phyloP scores from a whole-genome alignment of 2,797 vertebrate species.

The Thripadectes ignobilis region DNA sequence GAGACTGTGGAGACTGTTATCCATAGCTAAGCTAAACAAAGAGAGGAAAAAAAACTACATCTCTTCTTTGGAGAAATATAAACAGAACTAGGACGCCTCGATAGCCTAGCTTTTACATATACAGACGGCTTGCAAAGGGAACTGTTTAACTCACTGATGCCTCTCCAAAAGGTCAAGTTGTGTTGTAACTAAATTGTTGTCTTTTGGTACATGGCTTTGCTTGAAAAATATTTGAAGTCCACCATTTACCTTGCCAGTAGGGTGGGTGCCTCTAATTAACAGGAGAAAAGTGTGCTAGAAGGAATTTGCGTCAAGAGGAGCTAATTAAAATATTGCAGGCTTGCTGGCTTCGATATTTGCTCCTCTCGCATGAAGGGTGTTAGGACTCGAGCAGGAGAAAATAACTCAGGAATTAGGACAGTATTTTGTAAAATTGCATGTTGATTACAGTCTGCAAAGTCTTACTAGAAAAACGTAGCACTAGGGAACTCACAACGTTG shows the following conservation, averaged over 20 bases:
- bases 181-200: constrained; percentile 3
- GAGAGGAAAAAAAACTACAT: background rate
- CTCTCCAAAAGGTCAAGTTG: constrained; percentile 70
- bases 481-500: background rate
- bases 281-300: background rate
- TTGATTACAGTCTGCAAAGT: background rate
- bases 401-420: background rate
- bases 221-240: background rate
- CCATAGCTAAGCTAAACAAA: constrained; percentile 53
- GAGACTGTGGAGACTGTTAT: constrained; percentile 7
- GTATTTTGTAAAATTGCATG: background rate
- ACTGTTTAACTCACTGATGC: constrained; percentile 48
- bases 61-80: constrained; percentile 72
- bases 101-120: constrained; percentile 62
- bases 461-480: background rate
- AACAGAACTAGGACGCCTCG: constrained; percentile 73
- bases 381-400: background rate
- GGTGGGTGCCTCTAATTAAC: constrained; percentile 19
- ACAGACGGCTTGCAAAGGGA: constrained; percentile 62
- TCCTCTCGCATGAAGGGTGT: background rate
- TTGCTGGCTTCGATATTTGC: background rate
- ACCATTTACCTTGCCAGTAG: constrained; percentile 8
- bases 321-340: constrained; percentile 45
- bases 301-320: constrained; percentile 8
- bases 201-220: background rate